These are phyloP conservation scores for Alces alces DNA, from an alignment of 2,113 vertebrate species.

Conservation along the genomic window DNA sequence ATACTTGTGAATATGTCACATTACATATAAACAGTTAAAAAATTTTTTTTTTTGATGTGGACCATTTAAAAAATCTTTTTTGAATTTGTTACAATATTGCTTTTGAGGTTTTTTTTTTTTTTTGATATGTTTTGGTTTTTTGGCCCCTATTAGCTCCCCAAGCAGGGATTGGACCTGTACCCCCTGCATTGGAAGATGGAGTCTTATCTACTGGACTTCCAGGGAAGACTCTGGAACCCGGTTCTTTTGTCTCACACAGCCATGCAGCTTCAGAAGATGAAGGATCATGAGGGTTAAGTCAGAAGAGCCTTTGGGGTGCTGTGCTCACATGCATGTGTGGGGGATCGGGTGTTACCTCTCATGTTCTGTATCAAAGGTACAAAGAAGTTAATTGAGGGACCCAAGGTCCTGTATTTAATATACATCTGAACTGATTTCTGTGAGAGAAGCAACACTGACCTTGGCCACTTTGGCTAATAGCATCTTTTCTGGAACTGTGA, in stretches of 20 bases:
- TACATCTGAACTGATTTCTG: neutral
- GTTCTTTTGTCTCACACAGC: neutral
- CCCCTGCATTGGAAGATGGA: neutral
- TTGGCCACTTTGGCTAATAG: neutral
- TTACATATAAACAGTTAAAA: neutral
- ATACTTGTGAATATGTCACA: neutral
- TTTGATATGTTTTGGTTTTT: neutral
- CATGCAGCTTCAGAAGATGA: neutral
- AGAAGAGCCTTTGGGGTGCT: neutral
- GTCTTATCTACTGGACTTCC: neutral
- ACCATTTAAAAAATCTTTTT: neutral
- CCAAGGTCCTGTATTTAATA: neutral
- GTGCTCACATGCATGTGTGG: accelerated
- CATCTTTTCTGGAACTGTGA: neutral
- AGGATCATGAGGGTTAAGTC: neutral
- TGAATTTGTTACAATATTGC: neutral
- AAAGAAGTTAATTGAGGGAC: neutral
- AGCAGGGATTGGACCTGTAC: neutral
- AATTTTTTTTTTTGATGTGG: neutral
- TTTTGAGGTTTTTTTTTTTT: neutral
- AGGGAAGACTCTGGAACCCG: neutral
- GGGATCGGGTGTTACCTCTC: neutral
- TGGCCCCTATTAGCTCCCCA: accelerated
- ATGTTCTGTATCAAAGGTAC: neutral
- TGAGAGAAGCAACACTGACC: neutral